phyloP scores from a whole-genome alignment of 2,797 vertebrate genomes.

The Strix occidentalis region DNA sequence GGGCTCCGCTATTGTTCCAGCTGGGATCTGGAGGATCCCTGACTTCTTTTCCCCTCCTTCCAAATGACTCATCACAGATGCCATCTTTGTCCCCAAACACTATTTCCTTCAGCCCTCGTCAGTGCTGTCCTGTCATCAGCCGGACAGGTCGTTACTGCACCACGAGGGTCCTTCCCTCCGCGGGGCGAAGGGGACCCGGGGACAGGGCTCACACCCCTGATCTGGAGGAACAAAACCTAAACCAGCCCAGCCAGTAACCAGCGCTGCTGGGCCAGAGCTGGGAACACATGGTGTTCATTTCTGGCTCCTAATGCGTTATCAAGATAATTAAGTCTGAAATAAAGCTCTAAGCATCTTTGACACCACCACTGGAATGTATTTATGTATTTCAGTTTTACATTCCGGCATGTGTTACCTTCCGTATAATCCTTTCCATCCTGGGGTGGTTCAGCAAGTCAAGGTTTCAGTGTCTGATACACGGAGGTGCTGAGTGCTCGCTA shows the following conservation, averaged over 20 bases:
- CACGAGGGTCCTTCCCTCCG: neutral
- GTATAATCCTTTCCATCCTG: neutral
- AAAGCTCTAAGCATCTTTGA: neutral
- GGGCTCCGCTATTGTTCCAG: conserved; percentile 53
- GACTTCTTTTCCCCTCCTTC: neutral
- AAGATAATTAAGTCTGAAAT: neutral
- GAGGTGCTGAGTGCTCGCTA: neutral
- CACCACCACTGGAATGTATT: neutral
- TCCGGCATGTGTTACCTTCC: neutral
- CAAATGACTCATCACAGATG: conserved; percentile 2
- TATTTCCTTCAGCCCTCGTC: neutral
- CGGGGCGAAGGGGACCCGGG: fast-evolving
- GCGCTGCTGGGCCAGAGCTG: neutral
- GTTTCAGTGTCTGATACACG: neutral
- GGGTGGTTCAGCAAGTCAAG: neutral
- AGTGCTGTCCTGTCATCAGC: fast-evolving
- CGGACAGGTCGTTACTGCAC: neutral
- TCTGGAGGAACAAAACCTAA: neutral
- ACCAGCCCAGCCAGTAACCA: neutral
- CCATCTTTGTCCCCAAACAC: neutral
- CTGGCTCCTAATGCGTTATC: neutral
- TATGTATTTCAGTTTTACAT: neutral
- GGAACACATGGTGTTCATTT: neutral
- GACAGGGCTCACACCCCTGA: neutral
- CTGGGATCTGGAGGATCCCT: conserved; percentile 9